Evolutionary conservation across 2,888 invertebrate species (phyloP), one percentile per base, ranked within the genome.

Genomic region (Timema podura): DNA sequence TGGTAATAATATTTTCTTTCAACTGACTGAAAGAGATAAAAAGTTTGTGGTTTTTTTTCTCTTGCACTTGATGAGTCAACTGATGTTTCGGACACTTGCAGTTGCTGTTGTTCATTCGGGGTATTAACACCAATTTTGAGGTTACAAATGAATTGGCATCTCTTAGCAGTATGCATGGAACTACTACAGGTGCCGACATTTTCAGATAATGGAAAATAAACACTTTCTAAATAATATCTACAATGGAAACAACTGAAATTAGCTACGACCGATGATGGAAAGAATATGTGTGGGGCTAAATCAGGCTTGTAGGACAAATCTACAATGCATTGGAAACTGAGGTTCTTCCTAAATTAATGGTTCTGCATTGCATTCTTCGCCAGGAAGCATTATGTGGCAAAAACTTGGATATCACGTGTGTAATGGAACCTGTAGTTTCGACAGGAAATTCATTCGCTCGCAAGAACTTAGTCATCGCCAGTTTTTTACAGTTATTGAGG

Each of bases 11-110:
- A 46, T 64, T 45, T 11, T 44, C 10, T 64, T 44, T 45, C 0
- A 64, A n/a, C 13, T 64, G 57, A n/a, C 64, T 45, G 64, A 46
- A 64, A 11, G 44, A 44, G 6, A 1, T 46, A 8, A 64, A 3
- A 64, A 7, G 44, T 7, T 64, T 13, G 0, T n/a, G 0, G 0
- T 5, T 5, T 57, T 64, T n/a, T 45, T n/a, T 44, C 64, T 6
- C 64, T 45, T 45, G 64, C 30, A 64, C 57, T 57, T 57, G n/a
- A 57, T n/a, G 57, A 57, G 57, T 57, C 57, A 57, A 57, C 57
- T 57, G 57, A 57, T 13, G 5, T 64, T 46, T 44, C 45, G 3
- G 48, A 65, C 16, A 48, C n/a, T 48, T 8, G 3, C 65, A 48
- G 46, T 30, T 47, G 7, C 48, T 48, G 11, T 5, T 65, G 9